A percentile compares a stretch with the other conserved stretches of the same genome.
Evolutionary conservation across 2,113 vertebrate species (phyloP).

Genomic region (Diadophis punctatus): DNA sequence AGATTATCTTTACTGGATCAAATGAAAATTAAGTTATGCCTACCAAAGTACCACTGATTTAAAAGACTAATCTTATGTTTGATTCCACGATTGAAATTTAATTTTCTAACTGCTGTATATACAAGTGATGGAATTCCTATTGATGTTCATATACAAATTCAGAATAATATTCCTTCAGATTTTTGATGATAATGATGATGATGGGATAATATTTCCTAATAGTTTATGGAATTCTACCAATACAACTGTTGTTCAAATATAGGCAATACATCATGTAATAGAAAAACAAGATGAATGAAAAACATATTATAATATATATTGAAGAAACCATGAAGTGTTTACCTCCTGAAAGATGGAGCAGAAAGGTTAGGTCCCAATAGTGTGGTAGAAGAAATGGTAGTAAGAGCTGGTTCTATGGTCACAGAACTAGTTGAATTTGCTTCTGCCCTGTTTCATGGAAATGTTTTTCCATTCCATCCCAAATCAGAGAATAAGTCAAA

Average conservation of each 20-base stretch:
- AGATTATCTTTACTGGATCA: background rate
- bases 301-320: background rate
- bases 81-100: background rate
- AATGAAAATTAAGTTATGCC: background rate
- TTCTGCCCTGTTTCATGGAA: slow-evolving; percentile 30
- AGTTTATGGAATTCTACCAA: background rate
- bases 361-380: slow-evolving; percentile 14
- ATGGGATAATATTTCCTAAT: background rate
- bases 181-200: background rate
- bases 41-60: background rate
- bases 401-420: background rate
- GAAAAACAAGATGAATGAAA: background rate
- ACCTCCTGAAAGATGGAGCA: slow-evolving; percentile 44
- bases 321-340: slow-evolving; percentile 33
- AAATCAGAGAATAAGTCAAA: slow-evolving; percentile 29
- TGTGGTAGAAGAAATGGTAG: slow-evolving; percentile 9
- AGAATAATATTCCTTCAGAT: background rate
- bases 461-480: slow-evolving; percentile 36
- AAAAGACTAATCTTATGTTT: background rate
- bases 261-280: background rate
- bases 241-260: background rate
- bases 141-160: background rate
- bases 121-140: background rate
- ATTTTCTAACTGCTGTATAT: background rate
- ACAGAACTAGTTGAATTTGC: background rate